Evolutionary conservation across 1,140 invertebrate genomes (phyloP).

Genomic region (Aphelenchoides fujianensis): DNA sequence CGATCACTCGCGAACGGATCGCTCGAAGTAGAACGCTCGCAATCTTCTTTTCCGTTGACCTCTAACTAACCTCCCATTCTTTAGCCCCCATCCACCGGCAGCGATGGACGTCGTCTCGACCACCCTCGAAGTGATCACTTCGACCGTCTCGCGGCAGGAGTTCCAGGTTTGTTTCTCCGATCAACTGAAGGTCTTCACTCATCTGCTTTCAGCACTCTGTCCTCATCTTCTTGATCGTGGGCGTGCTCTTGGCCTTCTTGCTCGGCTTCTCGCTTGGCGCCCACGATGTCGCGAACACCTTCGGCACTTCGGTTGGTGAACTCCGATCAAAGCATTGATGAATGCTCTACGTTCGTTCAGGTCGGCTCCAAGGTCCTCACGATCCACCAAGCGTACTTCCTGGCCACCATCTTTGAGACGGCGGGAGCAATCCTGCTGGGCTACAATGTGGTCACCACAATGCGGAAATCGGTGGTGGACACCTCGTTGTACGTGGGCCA

Average conservation of each 20-base stretch:
- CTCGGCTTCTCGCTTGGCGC: too few relatives aligned
- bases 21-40: too few relatives aligned
- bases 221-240: slow-evolving; percentile 68
- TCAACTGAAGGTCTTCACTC: neutral
- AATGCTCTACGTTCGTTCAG: slow-evolving; percentile 17
- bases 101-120: too few relatives aligned
- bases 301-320: slow-evolving; percentile 89
- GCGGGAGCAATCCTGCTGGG: slow-evolving; percentile 65
- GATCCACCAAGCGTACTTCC: slow-evolving; percentile 73
- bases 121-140: too few relatives aligned
- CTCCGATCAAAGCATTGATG: slow-evolving; percentile 86
- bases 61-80: too few relatives aligned
- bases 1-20: too few relatives aligned
- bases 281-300: too few relatives aligned
- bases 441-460: slow-evolving; percentile 30
- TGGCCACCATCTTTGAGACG: slow-evolving; percentile 91
- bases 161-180: too few relatives aligned
- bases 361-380: slow-evolving; percentile 41
- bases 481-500: slow-evolving; percentile 23
- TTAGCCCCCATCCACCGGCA: too few relatives aligned
- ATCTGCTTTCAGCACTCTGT: slow-evolving; percentile 65
- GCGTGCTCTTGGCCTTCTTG: too few relatives aligned
- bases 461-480: slow-evolving; percentile 37
- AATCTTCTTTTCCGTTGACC: too few relatives aligned
- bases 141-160: too few relatives aligned